Evolutionary conservation across 1,140 invertebrate genomes (phyloP).

Genomic region (Goniozus legneri): DNA sequence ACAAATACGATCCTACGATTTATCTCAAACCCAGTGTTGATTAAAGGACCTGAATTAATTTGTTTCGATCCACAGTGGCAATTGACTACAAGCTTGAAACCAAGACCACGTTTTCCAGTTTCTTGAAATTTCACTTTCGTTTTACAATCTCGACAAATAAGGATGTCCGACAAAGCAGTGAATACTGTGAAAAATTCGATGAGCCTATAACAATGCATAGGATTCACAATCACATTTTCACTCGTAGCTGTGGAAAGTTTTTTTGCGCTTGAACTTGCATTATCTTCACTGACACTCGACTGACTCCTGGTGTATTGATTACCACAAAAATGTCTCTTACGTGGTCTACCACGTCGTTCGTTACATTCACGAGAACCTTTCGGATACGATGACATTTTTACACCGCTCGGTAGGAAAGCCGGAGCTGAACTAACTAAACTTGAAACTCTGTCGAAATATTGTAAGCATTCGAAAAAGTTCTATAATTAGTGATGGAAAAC

Average conservation of each 20-base stretch:
- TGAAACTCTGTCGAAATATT: too few relatives aligned
- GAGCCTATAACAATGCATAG: conserved; percentile 9
- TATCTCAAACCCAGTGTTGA: conserved; percentile 16
- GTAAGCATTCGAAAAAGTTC: too few relatives aligned
- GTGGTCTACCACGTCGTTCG: conserved; percentile 6
- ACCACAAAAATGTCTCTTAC: conserved; percentile 10
- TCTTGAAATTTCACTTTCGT: conserved; percentile 14
- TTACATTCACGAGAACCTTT: neutral
- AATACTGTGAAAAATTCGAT: conserved; percentile 19
- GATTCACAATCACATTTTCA: conserved; percentile 7
- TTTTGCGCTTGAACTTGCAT: conserved; percentile 11
- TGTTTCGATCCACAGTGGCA: conserved; percentile 9
- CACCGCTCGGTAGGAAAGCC: neutral
- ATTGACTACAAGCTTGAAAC: conserved; percentile 14
- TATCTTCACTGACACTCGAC: conserved; percentile 4
- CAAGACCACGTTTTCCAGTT: conserved; percentile 9
- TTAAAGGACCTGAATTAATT: conserved; percentile 12
- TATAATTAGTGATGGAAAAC: too few relatives aligned
- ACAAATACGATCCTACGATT: conserved; percentile 18
- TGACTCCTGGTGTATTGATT: conserved; percentile 10
- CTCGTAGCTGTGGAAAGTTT: conserved; percentile 11
- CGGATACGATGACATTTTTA: conserved; percentile 5
- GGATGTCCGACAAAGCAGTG: conserved; percentile 5
- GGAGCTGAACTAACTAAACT: neutral
- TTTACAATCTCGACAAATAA: conserved; percentile 17